Base-by-base conservation (phyloP, 2,797 vertebrate species). In the Macroramphosus scolopax region DNA sequence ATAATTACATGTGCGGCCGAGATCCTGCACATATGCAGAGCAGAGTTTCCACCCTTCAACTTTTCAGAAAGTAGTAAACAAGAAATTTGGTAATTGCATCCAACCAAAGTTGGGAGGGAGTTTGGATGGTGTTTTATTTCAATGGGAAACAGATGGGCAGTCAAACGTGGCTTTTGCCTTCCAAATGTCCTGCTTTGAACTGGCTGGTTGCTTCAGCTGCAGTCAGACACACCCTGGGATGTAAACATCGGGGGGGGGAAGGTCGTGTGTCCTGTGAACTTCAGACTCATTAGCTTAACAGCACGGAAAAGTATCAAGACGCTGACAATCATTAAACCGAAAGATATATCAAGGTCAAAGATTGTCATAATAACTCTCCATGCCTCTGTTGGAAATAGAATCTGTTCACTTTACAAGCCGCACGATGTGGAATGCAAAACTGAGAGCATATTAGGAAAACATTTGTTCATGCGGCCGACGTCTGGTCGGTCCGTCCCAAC, bases 241-340 rank as follows among this genome's bases (percentile, higher is more conserved):
- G 46, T 32, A 52, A 50, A 54, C 29, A 17, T 24, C 4, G 10
- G 13, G 8, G 6, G 2, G 15, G 15, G 1, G 37, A 17, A 24
- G 35, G n/a, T 29, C 29, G 35, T 32, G 41, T 37, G 47, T 45
- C 12, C 30, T 41, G 44, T 78, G 75, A 67, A 78, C 78, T 83
- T 84, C 51, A 78, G 63, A 48, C 62, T 63, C 52, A 60, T 55
- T 10, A 29, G 51, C 8, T 60, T 14, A 17, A 25, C 20, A 14
- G 12, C 8, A 1, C 14, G 30, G 2, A 53, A 82, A 64, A 72
- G 74, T 65, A 63, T 63, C 1, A 1, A 4, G 26, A 16, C 5
- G 18, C 38, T 29, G 50, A 24, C 38, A 85, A 82, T 85, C 57
- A 87, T 84, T 84, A 83, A 82, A 69, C 76, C 16, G 17, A 11